Conservation (phyloP, 2,797 vertebrate genomes). For the Galago senegalensis region DNA sequence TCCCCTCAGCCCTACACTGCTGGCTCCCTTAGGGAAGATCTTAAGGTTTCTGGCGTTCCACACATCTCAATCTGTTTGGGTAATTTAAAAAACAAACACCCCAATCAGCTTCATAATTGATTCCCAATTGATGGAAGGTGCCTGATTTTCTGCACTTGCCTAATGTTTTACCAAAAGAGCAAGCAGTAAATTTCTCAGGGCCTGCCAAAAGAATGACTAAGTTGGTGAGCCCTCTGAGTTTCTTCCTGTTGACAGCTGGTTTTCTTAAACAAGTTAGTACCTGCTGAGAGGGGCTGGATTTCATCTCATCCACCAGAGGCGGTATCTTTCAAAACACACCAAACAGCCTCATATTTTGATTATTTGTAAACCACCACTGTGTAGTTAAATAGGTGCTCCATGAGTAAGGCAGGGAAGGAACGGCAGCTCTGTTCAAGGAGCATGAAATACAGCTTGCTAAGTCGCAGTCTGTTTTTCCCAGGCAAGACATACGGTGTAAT, state of each 20-base stretch:
- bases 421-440: background rate
- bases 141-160: constrained; percentile 46
- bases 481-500: constrained; percentile 65
- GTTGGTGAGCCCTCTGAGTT: constrained; percentile 28
- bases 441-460: constrained; percentile 68
- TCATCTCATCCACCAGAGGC: constrained; percentile 69
- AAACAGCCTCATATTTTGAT: constrained; percentile 54
- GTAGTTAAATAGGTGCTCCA: constrained; percentile 34
- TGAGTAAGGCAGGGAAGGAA: constrained; percentile 36
- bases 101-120: constrained; percentile 62
- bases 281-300: constrained; percentile 75
- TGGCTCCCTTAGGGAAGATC: background rate
- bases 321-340: constrained; percentile 41
- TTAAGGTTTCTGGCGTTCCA: background rate
- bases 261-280: constrained; percentile 81
- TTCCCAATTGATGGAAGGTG: constrained; percentile 57
- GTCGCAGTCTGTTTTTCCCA: constrained; percentile 67
- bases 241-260: constrained; percentile 70
- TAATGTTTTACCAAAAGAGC: background rate
- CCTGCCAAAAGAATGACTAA: constrained; percentile 66
- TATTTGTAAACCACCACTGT: constrained; percentile 67
- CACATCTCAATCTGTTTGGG: background rate
- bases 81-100: constrained; percentile 60
- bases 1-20: rapidly evolving
- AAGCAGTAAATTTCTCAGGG: constrained; percentile 53